Base-by-base conservation (phyloP, 1,140 invertebrate species). In the Reticulitermes speratus region DNA sequence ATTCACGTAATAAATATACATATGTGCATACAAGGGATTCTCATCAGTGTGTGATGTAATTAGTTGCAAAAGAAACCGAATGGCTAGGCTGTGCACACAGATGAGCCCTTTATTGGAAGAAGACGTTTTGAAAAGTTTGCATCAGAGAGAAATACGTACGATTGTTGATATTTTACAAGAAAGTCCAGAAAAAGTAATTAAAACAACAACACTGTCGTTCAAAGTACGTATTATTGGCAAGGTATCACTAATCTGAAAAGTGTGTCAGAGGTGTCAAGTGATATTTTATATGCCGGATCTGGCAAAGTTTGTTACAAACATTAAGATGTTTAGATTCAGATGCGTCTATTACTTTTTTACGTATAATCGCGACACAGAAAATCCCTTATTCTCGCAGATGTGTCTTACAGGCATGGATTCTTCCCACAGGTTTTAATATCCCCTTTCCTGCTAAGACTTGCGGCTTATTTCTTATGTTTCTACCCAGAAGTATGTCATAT, bases 121-220 rank as follows among this genome's bases (percentile, higher is more conserved):
- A 85, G 87, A 87, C 82, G 87, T 92, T 25, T 69, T 94, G n/a
- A 90, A 91, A 87, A 89, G 89, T 86, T 91, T 95, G 45, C 88
- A 90, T 81, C 89, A 89, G 44, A 92, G 92, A 88, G 91, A 92
- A 81, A 93, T 95, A 85, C 90, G 87, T 87, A 94, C 93, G 45
- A 89, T 94, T 30, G 87, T 92, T 69, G 93, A 95, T 89, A 95
- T 95, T 90, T 89, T 95, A 69, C 87, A 91, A 87, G 91, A 93
- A 87, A 92, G 94, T 87, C 89, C 90, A 38, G 90, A 92, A 69
- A 89, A 90, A 86, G 88, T 94, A 45, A 88, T 89, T 21, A 90
- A 88, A 65, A 89, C 90, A 59, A 91, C 91, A 11, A 88, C 89
- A 81, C 88, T 93, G 85, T 85, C 89, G 8, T 92, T 90, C 83